phyloP scores from a whole-genome alignment of 2,113 vertebrate species.

The Arvicanthis niloticus region DNA sequence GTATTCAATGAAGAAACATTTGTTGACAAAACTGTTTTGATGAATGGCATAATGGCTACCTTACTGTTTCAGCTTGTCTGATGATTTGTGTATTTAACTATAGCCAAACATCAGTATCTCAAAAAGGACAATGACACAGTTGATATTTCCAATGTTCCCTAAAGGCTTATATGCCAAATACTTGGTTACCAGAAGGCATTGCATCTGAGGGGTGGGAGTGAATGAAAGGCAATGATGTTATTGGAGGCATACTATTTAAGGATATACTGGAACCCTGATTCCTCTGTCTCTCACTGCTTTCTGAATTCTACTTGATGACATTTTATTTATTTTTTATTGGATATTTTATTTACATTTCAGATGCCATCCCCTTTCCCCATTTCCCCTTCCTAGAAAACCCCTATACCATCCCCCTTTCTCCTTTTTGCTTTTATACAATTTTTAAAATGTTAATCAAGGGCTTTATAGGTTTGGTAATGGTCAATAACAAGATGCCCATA shows the following conservation, averaged over 20 bases:
- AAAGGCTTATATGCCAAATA: background rate
- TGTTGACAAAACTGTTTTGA: background rate
- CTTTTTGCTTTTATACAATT: too few relatives aligned
- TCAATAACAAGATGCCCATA: too few relatives aligned
- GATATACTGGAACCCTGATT: accelerated
- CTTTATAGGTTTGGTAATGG: too few relatives aligned
- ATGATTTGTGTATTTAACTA: background rate
- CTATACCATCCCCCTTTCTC: too few relatives aligned
- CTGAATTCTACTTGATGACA: background rate
- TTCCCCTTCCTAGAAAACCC: too few relatives aligned
- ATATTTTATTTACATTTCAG: too few relatives aligned
- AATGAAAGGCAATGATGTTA: background rate
- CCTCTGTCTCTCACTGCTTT: background rate
- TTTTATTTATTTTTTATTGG: too few relatives aligned
- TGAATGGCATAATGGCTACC: background rate
- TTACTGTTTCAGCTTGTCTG: background rate
- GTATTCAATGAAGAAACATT: background rate
- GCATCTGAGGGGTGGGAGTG: background rate
- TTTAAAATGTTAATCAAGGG: too few relatives aligned
- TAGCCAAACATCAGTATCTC: background rate
- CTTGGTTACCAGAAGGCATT: background rate
- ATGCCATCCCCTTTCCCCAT: too few relatives aligned
- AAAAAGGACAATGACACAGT: background rate
- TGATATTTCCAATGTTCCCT: background rate
- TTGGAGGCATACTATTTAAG: background rate